Percentiles rank a stretch among this genome's conserved stretches.
These are phyloP conservation scores for Idaea dimidiata DNA, from an alignment of 2,888 invertebrate species.

Conservation along the genomic window DNA sequence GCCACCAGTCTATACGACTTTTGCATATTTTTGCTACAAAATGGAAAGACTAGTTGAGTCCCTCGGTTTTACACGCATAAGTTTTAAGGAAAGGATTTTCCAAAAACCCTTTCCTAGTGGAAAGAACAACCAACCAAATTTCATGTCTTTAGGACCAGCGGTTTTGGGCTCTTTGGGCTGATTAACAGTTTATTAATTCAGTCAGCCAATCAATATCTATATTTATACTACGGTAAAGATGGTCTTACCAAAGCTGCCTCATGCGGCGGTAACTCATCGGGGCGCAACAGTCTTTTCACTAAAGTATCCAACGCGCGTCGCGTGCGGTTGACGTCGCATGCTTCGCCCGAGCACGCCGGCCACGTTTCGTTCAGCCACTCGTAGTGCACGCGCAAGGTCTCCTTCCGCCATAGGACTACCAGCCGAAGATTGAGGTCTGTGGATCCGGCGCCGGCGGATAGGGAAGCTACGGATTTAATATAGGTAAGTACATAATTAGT, in stretches of 20 bases:
- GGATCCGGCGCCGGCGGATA: conserved; percentile 62
- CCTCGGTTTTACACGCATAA: no score
- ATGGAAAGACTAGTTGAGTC: no score
- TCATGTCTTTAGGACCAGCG: no score
- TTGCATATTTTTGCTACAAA: no score
- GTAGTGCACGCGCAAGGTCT: conserved; percentile 92
- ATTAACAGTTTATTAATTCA: no score
- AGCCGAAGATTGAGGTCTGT: conserved; percentile 85
- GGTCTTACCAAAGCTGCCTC: neutral
- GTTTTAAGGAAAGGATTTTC: no score
- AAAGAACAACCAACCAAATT: no score
- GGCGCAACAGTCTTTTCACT: conserved; percentile 85
- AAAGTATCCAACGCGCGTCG: conserved; percentile 85
- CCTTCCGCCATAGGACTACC: conserved; percentile 94
- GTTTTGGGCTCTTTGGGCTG: no score
- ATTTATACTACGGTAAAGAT: no score
- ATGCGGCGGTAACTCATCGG: conserved; percentile 79
- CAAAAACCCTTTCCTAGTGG: no score
- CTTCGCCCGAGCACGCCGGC: conserved; percentile 79
- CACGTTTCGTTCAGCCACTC: conserved; percentile 92
- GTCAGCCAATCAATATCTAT: no score
- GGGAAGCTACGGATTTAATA: conserved; percentile 5
- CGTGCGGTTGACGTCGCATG: conserved; percentile 27
- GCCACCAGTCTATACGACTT: no score
- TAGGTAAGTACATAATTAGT: neutral